These are phyloP conservation scores for Corapipo altera DNA, from an alignment of 2,113 vertebrate genomes.

Conservation along the genomic window DNA sequence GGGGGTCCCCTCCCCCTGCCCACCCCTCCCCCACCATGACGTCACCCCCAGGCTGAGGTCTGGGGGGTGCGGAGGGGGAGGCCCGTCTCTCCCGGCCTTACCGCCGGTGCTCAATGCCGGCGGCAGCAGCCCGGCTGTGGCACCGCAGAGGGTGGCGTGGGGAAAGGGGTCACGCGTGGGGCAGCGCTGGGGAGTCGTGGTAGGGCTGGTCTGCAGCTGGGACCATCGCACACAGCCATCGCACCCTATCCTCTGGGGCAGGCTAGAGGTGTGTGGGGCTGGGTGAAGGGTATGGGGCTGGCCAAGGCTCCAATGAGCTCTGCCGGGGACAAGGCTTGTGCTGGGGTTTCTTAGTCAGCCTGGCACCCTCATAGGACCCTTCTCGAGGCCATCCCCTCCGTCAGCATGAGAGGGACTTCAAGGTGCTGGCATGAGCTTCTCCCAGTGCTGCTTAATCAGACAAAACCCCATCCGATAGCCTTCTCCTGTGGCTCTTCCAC, in stretches of 20 bases:
- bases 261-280: background rate
- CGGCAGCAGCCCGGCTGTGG: background rate
- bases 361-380: background rate
- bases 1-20: conserved; percentile 16
- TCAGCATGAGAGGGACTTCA: background rate
- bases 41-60: conserved; percentile 9
- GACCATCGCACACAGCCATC: fast-evolving
- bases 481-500: background rate
- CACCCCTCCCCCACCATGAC: conserved; percentile 47
- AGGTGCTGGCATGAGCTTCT: background rate
- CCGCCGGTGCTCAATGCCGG: background rate
- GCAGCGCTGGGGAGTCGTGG: background rate
- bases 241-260: background rate
- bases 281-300: background rate
- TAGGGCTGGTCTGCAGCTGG: background rate
- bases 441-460: fast-evolving
- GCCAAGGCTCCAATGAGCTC: fast-evolving
- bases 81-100: background rate
- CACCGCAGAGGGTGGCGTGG: background rate
- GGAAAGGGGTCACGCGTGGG: background rate
- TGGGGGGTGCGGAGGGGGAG: background rate
- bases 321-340: background rate
- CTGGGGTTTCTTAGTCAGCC: background rate
- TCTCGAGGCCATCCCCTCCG: background rate
- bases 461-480: background rate